Percentiles rank a stretch among this genome's conserved stretches.
These are phyloP conservation scores for Rotaria macrura DNA, from an alignment of 2,888 invertebrate genomes.

Conservation along the genomic window DNA sequence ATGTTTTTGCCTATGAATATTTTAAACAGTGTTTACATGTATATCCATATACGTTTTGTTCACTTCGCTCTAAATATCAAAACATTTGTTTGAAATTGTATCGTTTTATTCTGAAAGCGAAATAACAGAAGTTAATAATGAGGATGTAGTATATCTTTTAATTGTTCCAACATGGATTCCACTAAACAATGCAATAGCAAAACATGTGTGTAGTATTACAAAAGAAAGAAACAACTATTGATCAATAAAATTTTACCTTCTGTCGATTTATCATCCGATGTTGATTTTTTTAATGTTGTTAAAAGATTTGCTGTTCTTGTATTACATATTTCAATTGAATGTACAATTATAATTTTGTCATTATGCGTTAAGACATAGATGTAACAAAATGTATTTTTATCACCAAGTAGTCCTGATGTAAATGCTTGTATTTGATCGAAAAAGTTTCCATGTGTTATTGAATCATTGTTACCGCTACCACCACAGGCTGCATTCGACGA, in stretches of 20 bases:
- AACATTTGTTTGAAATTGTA: neutral
- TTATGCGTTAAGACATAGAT: neutral
- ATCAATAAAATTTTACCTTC: neutral
- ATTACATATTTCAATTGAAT: neutral
- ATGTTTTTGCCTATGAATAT: no score
- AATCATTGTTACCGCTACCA: neutral
- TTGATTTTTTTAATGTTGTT: neutral
- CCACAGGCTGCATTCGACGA: neutral
- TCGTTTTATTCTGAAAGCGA: neutral
- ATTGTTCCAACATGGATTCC: neutral
- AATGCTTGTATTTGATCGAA: neutral
- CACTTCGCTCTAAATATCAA: neutral
- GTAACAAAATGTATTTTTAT: neutral
- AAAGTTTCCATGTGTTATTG: neutral
- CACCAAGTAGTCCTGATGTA: neutral
- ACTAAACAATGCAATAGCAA: neutral
- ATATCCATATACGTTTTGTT: no score
- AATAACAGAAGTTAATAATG: neutral
- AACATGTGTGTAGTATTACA: no score
- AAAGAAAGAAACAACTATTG: neutral
- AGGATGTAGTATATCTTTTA: neutral
- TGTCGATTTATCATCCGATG: neutral
- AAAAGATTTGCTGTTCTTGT: neutral
- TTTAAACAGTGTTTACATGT: no score
- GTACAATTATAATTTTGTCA: slow-evolving; percentile 11